Base-by-base conservation (phyloP, 2,113 vertebrate genomes). In the Anthoscopus minutus region DNA sequence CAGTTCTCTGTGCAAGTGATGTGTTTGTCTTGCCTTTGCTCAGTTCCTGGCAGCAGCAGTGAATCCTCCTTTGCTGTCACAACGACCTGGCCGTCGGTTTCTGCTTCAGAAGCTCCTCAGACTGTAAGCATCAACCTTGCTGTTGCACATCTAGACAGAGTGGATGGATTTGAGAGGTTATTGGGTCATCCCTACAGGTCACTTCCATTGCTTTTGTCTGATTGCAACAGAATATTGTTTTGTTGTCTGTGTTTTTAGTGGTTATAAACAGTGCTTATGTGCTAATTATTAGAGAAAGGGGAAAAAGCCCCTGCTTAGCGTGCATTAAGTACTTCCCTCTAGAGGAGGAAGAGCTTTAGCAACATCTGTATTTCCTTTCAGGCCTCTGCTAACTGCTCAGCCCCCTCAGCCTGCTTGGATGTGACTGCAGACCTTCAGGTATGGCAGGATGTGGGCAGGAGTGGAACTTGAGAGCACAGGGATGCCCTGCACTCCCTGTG, bases 121-220 rank as follows among this genome's bases (percentile, higher is more conserved):
- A 72, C 79, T 20, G 96, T 97, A 96, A 96, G 97, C 50, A 86
- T 62, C 66, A 73, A 11, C 48, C 13, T n/a, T 62, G 19, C 73
- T 79, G 6, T 38, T 35, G 66, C n/a, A 20, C 23, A 70, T 19
- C 48, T 57, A 37, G 61, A n/a, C 54, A 37, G 24, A 81, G 54
- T 9, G 30, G 28, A 27, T 31, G 60, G 44, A 31, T 15, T 28
- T 12, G 28, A 48, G 69, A 65, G 30, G 18, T 67, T 60, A 33
- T 33, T 86, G 86, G n/a, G 19, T 86, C 27, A 64, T 24, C 61
- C 65, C 37, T 50, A 4, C 45, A 57, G 57, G 67, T 74, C 64
- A 48, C 27, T 74, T 56, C 38, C 18, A 15, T 28, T 67, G 35
- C 15, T 91, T 84, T 50, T 53, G 44, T 50, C 37, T 81, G 28